Evolutionary conservation across 2,113 vertebrate genomes (phyloP), one percentile per base, ranked within the genome.

Genomic region (Oceanites oceanicus): DNA sequence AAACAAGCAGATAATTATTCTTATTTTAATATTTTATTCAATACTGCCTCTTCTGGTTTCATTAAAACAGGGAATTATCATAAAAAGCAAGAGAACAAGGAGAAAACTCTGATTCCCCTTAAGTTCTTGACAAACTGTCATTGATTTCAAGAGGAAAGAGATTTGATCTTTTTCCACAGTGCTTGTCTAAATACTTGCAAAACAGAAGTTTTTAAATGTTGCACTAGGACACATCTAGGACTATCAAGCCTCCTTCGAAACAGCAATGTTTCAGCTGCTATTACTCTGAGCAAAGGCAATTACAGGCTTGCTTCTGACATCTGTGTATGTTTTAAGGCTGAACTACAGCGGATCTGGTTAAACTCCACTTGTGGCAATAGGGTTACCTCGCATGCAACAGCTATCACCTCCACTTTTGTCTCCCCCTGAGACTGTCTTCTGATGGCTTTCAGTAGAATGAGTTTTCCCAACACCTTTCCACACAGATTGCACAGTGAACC

Each of bases 21-120:
- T 74, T 90, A 80, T 77, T 94, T 92, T 92, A 75, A 91, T 91
- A 93, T 96, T 96, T 95, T 77, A 89, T 89, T 95, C 78, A 85
- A 67, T 36, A 61, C 49, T 70, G 47, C 76, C 76, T 92, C 86
- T 92, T 80, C 75, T 91, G 62, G 58, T 94, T 90, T 95, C 63
- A 86, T 93, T 73, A 75, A 73, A 88, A 65, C 19, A 72, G 71
- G 11, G 34, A 95, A 90, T 89, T 86, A 49, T 29, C 55, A 73
- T 86, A 68, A 74, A 85, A 95, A 85, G 10, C 52, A 87, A 50
- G 25, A 66, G 18, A 95, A 75, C 27, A 92, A 56, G 50, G n/a
- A 40, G 59, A 62, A 94, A 95, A 62, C 15, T 47, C 65, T 18
- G 26, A 62, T 85, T 84, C 36, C 9, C 9, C 26, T 56, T 32